These are phyloP conservation scores for Orchestia grillus DNA, from an alignment of 1,140 invertebrate genomes.

Conservation along the genomic window DNA sequence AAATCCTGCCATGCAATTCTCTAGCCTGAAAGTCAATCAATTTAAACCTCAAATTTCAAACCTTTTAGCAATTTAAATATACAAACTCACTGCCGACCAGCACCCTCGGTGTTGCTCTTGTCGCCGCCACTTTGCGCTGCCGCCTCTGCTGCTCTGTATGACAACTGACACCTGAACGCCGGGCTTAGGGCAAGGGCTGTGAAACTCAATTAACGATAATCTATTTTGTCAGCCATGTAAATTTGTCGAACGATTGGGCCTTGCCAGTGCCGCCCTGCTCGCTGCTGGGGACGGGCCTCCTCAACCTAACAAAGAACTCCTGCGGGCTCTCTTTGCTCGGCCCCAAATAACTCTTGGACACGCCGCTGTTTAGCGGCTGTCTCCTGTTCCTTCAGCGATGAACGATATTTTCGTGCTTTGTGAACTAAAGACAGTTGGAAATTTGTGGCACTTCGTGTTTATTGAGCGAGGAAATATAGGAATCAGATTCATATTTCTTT, in stretches of 20 bases:
- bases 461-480: too few species aligned
- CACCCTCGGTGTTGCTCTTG: background rate
- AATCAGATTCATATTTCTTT: too few species aligned
- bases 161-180: background rate
- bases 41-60: too few species aligned
- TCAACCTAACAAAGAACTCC: background rate
- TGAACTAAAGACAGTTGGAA: too few species aligned
- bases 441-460: too few species aligned
- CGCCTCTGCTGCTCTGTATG: background rate
- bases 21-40: too few species aligned
- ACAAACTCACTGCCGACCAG: background rate
- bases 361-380: background rate
- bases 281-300: too few species aligned
- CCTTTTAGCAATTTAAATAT: background rate
- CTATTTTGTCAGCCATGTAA: background rate
- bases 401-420: too few species aligned
- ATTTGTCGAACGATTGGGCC: background rate
- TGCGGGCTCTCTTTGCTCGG: background rate
- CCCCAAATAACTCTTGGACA: background rate
- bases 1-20: too few species aligned
- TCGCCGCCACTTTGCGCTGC: background rate
- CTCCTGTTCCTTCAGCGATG: background rate
- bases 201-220: constrained; percentile 2
- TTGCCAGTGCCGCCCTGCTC: background rate
- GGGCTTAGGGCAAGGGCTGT: background rate